Base-by-base conservation (phyloP, 2,888 invertebrate species). In the Tenthredo notha region DNA sequence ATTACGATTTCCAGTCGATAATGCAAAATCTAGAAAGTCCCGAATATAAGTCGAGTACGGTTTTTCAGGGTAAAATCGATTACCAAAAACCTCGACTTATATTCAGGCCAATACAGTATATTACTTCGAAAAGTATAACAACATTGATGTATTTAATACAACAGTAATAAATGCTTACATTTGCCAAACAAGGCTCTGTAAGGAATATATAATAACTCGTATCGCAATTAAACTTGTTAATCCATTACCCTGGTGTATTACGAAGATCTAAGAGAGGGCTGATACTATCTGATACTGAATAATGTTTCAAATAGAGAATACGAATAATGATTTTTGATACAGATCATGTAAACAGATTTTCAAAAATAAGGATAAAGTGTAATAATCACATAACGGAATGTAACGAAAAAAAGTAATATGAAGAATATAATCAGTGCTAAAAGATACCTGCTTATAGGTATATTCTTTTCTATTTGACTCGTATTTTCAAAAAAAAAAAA, bases 131-230 rank as follows among this genome's bases (percentile, higher is more conserved):
- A 67, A 70, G 70, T 84, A 43, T 82, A 67, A 65, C 67, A 83
- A 84, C 67, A 84, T 10, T 70, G 29, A 84, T 72, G 70, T 54
- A 43, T 61, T 82, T 82, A 29, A 47, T 70, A 70, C 61, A 67
- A 70, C 72, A 65, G 54, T 84, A 40, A 80, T 80, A 80, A 80
- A 80, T 80, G 80, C 80, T 80, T 50, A 29, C 25, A 77, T 77
- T 54, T 33, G 18, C 50, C 50, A 29, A 18, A 54, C 33, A 77
- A 29, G 50, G 47, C 77, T 50, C n/a, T 54, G 77, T 77, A 77
- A 77, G 77, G 54, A 77, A 50, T 77, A 77, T 50, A 47, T 54
- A 77, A 77, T 29, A 77, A 33, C 33, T 50, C 18, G 54, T 54
- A 77, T 3, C 12, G 54, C 15, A 29, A 54, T 50, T 25, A n/a